Evolutionary conservation across 1,140 invertebrate genomes (phyloP).

Genomic region (Drosophila pachea): DNA sequence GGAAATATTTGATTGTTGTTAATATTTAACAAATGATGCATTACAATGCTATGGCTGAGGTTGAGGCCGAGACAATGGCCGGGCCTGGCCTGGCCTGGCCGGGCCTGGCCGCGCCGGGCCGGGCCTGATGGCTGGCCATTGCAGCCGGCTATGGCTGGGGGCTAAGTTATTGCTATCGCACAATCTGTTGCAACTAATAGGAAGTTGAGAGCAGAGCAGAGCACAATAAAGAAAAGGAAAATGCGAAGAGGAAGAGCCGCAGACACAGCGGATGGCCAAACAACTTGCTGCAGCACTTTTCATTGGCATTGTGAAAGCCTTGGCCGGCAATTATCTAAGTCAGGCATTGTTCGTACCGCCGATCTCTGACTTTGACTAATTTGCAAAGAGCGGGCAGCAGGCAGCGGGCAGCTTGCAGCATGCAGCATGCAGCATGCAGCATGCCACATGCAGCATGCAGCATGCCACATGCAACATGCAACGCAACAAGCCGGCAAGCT

Average conservation of each 20-base stretch:
- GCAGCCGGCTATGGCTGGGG: constrained; percentile 27
- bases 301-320: constrained; percentile 72
- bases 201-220: constrained; percentile 53
- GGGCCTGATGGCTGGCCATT: constrained; percentile 9
- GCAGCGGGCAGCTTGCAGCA: not conserved
- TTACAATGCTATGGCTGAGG: constrained; percentile 19
- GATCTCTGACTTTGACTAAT: constrained; percentile 73
- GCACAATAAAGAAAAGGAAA: constrained; percentile 20
- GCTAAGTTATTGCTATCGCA: constrained; percentile 76
- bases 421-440: constrained; percentile 2
- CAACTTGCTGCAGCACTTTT: constrained; percentile 50
- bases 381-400: constrained; percentile 56
- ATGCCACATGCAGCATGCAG: not conserved
- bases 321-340: constrained; percentile 74
- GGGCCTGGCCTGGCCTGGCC: constrained; percentile 20
- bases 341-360: constrained; percentile 66
- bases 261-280: too few species aligned
- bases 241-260: not conserved
- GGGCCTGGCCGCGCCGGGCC: too few species aligned
- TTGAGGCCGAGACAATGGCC: constrained; percentile 25
- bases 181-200: constrained; percentile 75
- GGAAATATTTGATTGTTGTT: constrained; percentile 60
- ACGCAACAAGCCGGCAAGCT: constrained; percentile 4
- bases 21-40: constrained; percentile 62
- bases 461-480: constrained; percentile 13